Percentiles rank a stretch among this genome's conserved stretches.
Conservation (phyloP, 2,797 vertebrate species). For the Eleutherodactylus coqui region DNA sequence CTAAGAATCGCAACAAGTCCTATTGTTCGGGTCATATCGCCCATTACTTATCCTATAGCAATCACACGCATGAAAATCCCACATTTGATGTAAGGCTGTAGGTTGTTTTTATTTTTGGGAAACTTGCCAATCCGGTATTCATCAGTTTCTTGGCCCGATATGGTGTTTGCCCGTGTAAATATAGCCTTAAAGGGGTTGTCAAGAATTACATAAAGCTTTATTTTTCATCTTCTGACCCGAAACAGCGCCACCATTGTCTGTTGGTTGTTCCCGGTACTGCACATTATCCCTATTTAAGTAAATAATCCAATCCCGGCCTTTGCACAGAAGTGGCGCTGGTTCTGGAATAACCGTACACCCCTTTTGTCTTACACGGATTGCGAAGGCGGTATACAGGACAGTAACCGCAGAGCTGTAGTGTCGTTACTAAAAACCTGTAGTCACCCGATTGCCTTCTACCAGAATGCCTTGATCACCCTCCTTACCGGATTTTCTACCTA, state of each 20-base stretch:
- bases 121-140: no score
- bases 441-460: conserved; percentile 23
- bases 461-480: neutral
- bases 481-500: neutral
- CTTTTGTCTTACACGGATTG: no score
- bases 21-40: no score
- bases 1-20: no score
- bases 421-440: neutral
- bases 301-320: neutral
- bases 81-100: no score
- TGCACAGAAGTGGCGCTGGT: neutral
- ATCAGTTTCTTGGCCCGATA: no score
- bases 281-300: neutral
- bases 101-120: no score
- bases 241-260: neutral
- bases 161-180: no score
- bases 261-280: neutral
- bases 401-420: neutral
- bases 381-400: neutral
- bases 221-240: neutral
- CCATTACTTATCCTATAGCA: no score
- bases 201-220: neutral
- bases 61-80: no score
- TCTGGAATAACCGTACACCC: neutral
- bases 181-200: conserved; percentile 8